Evolutionary conservation across 2,888 invertebrate genomes (phyloP), one percentile per base, ranked within the genome.

Genomic region (Carterocephalus palaemon): DNA sequence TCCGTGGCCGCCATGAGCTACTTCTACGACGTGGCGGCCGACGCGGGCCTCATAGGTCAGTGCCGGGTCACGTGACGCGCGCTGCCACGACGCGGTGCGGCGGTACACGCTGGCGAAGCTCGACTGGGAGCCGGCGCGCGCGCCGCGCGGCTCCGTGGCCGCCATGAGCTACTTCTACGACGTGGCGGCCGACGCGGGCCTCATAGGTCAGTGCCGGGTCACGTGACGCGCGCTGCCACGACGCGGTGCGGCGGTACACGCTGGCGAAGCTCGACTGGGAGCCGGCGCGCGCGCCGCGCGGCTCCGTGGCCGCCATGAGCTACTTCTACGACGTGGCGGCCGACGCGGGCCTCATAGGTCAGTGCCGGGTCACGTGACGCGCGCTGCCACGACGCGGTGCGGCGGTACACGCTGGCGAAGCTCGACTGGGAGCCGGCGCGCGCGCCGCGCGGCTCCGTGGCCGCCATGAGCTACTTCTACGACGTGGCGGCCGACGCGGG

Each of bases 131-230:
- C 90, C 91, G 6, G 81, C 88, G 42, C 82, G 83, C n/a, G 60
- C 87, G 58, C 94, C 95, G 89, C 91, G 12, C 78, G 92, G 74
- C 87, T 47, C 49, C 31, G 79, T 81, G 3, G 85, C 85, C 56
- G 95, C 96, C 7, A 96, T 99, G 83, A 96, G 97, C 64, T 99
- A 97, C 77, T 99, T 96, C 83, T 98, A 93, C 75, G 98, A 99
- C 68, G 90, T 96, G 47, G 96, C 97, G 2, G 91, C 93, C 0
- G 97, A 97, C 72, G 92, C 93, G 1, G 94, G 93, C 1, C 82
- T 97, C 31, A 93, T 96, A 56, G 91, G 90, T 90, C 51, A 67
- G 70, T 47, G 0, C 3, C 8, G 41, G 26, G n/a, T n/a, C 26
- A 2, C 4, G 22, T 17, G 17, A n/a, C n/a, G n/a, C n/a, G n/a